Base-by-base conservation (phyloP, 1,140 invertebrate species). In the Caligus rogercresseyi region DNA sequence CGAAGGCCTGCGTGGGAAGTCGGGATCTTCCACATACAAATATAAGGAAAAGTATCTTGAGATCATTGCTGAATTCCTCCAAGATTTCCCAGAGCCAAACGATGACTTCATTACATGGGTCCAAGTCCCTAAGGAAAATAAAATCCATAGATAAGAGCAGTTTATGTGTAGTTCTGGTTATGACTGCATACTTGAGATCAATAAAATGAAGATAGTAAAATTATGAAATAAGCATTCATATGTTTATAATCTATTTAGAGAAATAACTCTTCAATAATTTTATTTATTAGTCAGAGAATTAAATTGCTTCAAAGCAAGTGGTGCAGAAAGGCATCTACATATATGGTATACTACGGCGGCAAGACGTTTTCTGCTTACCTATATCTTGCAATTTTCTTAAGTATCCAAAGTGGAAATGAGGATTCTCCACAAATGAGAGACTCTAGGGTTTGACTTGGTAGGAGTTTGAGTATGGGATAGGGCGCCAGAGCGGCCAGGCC, bases 1-100 rank as follows among this genome's bases (percentile, higher is more conserved):
- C 81, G 52, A 80, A 79, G 54, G 82, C 71, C 70, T 83, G 83
- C 7, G 78, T 78, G 13, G 82, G 82, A 7, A 84, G 72, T 31
- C 82, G 70, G 13, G 81, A 82, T 61, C 81, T 69, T 3, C 81
- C 81, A 18, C 80, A 83, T 1, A 84, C 81, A 73, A 83, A 83
- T 61, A 81, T 71, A 73, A 84, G 78, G 68, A 84, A 84, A 26
- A 83, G 73, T 23, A 83, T 80, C 57, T 80, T 71, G 69, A 83
- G 81, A 19, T 76, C 74, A 71, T 82, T 80, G 2, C 75, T 78
- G 69, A 84, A 83, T 25, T 71, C 72, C 68, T 82, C 79, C 55
- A 84, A 72, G 31, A 81, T 79, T 52, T 75, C 72, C 81, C 81
- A 84, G 52, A 84, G 70, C 81, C 81, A 83, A 63, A 77, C 73